Evolutionary conservation across 2,797 vertebrate genomes (phyloP).

Genomic region (Syngnathus acus): DNA sequence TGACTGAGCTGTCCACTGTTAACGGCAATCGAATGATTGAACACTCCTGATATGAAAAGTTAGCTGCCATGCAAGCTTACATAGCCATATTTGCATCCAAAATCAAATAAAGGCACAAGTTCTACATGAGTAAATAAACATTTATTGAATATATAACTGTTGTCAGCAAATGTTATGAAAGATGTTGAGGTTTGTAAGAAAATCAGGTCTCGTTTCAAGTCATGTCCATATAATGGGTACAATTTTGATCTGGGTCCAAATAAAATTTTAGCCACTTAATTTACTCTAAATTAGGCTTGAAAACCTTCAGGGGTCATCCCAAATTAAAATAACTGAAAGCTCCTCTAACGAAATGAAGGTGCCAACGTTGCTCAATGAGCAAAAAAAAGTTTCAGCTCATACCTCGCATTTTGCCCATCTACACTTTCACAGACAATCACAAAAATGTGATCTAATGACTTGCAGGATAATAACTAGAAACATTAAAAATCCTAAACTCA

Average conservation of each 20-base stretch:
- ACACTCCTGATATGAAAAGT: neutral
- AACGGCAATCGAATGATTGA: no score
- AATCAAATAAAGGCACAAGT: neutral
- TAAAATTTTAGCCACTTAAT: neutral
- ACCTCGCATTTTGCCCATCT: neutral
- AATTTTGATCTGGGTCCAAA: slow-evolving; percentile 4
- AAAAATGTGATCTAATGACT: slow-evolving; percentile 24
- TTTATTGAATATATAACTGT: slow-evolving; percentile 48
- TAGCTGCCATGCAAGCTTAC: neutral
- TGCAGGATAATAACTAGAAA: neutral
- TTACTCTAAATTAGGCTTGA: neutral
- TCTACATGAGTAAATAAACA: slow-evolving; percentile 31
- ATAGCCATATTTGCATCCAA: neutral
- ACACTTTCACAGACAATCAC: slow-evolving; percentile 14
- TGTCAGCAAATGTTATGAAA: slow-evolving; percentile 18
- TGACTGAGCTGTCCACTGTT: no score
- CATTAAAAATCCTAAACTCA: slow-evolving; percentile 23
- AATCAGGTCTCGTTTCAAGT: slow-evolving; percentile 25
- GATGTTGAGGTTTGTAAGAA: slow-evolving; percentile 5
- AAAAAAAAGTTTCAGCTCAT: slow-evolving; percentile 10
- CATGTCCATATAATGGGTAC: slow-evolving; percentile 10
- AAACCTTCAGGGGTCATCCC: neutral
- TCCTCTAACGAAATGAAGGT: slow-evolving; percentile 20
- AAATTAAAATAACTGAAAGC: slow-evolving; percentile 33
- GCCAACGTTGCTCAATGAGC: slow-evolving; percentile 18